phyloP scores from a whole-genome alignment of 2,888 invertebrate species.

The Zygogramma bicolorata region DNA sequence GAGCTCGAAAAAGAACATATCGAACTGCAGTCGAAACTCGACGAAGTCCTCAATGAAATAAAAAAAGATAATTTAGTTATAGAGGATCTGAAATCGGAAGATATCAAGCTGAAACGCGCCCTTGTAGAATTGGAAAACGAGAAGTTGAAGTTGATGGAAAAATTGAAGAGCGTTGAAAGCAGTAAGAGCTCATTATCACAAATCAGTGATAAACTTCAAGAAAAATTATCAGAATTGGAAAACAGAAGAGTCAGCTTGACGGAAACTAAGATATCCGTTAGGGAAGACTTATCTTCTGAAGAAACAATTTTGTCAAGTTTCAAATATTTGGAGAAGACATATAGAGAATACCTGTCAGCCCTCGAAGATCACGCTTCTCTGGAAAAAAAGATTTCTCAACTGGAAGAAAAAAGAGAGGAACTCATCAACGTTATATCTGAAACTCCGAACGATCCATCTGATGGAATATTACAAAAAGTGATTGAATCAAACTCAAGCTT shows the following conservation, averaged over 20 bases:
- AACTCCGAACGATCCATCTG: slow-evolving; percentile 12
- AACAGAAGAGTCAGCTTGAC: slow-evolving; percentile 16
- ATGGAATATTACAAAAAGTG: slow-evolving; percentile 23
- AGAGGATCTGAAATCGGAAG: slow-evolving; percentile 38
- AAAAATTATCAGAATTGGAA: slow-evolving; percentile 39
- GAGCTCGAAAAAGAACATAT: slow-evolving; percentile 41
- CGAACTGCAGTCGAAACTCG: slow-evolving; percentile 41
- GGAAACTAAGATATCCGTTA: background rate
- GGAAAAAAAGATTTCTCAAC: slow-evolving; percentile 29
- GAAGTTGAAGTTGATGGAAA: slow-evolving; percentile 32
- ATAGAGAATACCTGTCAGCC: slow-evolving; percentile 25
- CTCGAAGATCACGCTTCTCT: slow-evolving; percentile 25
- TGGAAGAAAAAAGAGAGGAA: slow-evolving; percentile 30
- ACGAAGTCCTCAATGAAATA: slow-evolving; percentile 41
- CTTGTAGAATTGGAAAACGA: slow-evolving; percentile 44
- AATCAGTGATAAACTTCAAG: slow-evolving; percentile 40
- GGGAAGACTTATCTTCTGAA: slow-evolving; percentile 17
- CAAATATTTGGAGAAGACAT: slow-evolving; percentile 22
- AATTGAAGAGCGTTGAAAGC: slow-evolving; percentile 41
- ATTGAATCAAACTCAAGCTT: slow-evolving; percentile 31
- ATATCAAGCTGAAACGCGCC: slow-evolving; percentile 37
- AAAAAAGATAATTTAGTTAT: slow-evolving; percentile 40
- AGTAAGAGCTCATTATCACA: slow-evolving; percentile 34
- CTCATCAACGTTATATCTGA: slow-evolving; percentile 18
- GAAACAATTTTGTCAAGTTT: slow-evolving; percentile 25